Conservation (phyloP, 2,888 invertebrate genomes). For the Drosophila mettleri region DNA sequence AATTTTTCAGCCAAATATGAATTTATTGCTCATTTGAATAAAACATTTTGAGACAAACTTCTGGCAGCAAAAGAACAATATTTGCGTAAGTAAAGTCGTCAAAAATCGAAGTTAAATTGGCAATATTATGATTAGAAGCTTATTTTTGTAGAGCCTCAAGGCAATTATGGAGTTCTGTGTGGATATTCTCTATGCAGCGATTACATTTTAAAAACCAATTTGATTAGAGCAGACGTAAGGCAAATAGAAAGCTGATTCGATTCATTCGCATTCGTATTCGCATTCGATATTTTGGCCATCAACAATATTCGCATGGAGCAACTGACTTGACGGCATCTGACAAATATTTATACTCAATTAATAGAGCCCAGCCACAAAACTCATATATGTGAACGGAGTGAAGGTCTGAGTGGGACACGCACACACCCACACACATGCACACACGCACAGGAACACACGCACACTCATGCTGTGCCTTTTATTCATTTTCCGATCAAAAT, state of each 20-base stretch:
- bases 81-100: conserved; percentile 3
- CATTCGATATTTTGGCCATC: conserved; percentile 3
- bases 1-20: not conserved
- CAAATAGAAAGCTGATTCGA: conserved; percentile 7
- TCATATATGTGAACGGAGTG: conserved; percentile 14
- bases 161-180: conserved; percentile 1
- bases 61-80: not conserved
- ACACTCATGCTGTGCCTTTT: conserved; percentile 40
- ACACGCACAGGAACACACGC: conserved; percentile 9
- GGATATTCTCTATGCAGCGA: not conserved
- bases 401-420: not conserved
- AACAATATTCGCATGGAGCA: conserved; percentile 13
- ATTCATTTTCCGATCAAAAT: conserved; percentile 72
- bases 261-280: conserved; percentile 2
- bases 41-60: not conserved
- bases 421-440: conserved; percentile 10
- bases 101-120: conserved; percentile 14
- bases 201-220: conserved; percentile 25
- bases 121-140: conserved; percentile 12
- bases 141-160: conserved; percentile 7
- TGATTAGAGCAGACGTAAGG: conserved; percentile 11
- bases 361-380: conserved; percentile 50
- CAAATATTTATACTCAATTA: conserved; percentile 76
- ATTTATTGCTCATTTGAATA: not conserved
- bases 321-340: conserved; percentile 52